Evolutionary conservation across 1,140 invertebrate genomes (phyloP), one percentile per base, ranked within the genome.

Genomic region (Danaus plexippus): DNA sequence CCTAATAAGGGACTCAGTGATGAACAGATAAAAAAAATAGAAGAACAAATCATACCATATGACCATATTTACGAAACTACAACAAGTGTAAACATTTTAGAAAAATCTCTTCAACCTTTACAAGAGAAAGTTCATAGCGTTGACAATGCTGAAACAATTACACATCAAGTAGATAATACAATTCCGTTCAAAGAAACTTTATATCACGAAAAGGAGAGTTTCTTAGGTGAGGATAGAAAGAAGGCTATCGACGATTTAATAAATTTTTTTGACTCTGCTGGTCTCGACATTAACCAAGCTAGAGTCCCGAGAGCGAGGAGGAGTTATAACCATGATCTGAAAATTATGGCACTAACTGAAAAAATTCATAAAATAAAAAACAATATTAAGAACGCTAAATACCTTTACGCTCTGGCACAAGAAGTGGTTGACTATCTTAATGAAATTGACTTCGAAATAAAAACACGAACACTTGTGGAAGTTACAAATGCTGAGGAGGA

Each of bases 41-140:
- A 88, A 66, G 71, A 80, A 43, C 87, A 88, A 74, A 87, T 88
- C 54, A 83, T 88, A 56, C 73, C 80, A 15, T 22, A 64, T 51
- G 44, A 63, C 52, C 54, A 76, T 52, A 62, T 54, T 55, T 52
- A 49, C 47, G 55, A 67, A 65, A 59, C 50, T 49, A 49, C 54
- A 12, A 44, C 50, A 41, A 15, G 9, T 46, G 18, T 15, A 15
- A 15, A 54, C 22, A 32, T 32, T 32, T 32, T 32, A 32, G 22
- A 32, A 32, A 32, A 32, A 32, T 32, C 22, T 32, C 0, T 44
- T 47, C 54, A 47, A 47, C 50, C 52, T 40, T 44, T 48, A 43
- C 43, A 9, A 18, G 46, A 54, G 10, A 63, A 53, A 60, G 13
- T 57, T 12, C 47, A 67, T 47, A 11, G 57, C 47, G 45, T 68